Base-by-base conservation (phyloP, 2,888 invertebrate genomes). In the Brachynemurus nebulosus region DNA sequence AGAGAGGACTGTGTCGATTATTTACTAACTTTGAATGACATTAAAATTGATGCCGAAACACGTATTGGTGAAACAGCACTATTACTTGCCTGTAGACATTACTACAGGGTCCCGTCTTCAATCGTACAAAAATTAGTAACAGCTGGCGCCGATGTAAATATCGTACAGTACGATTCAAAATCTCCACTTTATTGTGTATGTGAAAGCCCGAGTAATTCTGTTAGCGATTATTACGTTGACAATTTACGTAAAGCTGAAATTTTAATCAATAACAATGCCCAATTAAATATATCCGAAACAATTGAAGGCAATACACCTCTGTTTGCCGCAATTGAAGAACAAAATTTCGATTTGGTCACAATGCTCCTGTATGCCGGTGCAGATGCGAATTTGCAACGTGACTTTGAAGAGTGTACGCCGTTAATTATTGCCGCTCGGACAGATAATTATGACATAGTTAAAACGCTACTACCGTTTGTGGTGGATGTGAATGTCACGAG, bases 1-100 rank as follows among this genome's bases (percentile, higher is more conserved):
- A 47, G 47, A 9, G 20, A 40, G n/a, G 45, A 47, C 14, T 43
- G 45, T 36, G 30, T 45, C n/a, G 14, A 39, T n/a, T 42, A 42
- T 21, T 23, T 47, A 17, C 23, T 47, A 11, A 25, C 25, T 30
- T 34, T 38, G 12, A 30, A 45, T 9, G 11, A 42, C 14, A 21
- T 27, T 1, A 36, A 43, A 19, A 12, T 47, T 2, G 42, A 47
- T 40, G 39, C 25, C 1, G 35, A 40, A n/a, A 43, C 42, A 19
- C 21, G 17, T 18, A 40, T 38, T 14, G 47, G 47, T 2, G 36
- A 42, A 19, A 45, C 47, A 16, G 14, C 42, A 25, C 37, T 47
- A 37, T 30, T 38, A 14, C 21, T 42, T 8, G 47, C 47, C 2
- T 47, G 47, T 9, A 39, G 42, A 27, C 18, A 27, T 27, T 20